phyloP scores from a whole-genome alignment of 2,888 invertebrate genomes.

The Dilophus febrilis region DNA sequence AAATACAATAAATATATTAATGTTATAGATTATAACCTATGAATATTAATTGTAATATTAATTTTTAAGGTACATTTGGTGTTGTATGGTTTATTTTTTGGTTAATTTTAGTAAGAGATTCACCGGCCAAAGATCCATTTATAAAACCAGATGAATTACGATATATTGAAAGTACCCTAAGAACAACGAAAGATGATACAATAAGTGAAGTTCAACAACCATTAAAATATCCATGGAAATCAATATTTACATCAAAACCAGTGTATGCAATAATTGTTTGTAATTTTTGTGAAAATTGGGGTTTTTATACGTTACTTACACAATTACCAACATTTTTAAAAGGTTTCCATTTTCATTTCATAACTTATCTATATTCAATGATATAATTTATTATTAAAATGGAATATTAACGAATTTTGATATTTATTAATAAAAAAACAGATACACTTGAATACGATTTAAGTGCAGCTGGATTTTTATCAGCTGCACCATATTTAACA shows the following conservation, averaged over 20 bases:
- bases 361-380: too few relatives aligned
- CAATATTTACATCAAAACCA: constrained; percentile 54
- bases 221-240: constrained; percentile 59
- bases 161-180: constrained; percentile 48
- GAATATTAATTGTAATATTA: too few relatives aligned
- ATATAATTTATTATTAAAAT: too few relatives aligned
- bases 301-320: constrained; percentile 70
- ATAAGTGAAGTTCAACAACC: constrained; percentile 26
- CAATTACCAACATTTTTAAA: constrained; percentile 69
- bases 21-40: neutral
- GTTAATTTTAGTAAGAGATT: constrained; percentile 52
- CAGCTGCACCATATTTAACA: constrained; percentile 74
- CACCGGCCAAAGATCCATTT: constrained; percentile 54
- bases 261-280: constrained; percentile 73
- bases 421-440: constrained; percentile 24
- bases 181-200: constrained; percentile 27
- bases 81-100: constrained; percentile 55
- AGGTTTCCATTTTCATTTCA: constrained; percentile 33
- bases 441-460: constrained; percentile 57
- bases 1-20: neutral
- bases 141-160: constrained; percentile 56
- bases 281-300: constrained; percentile 82
- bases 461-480: constrained; percentile 63
- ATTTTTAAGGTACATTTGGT: too few relatives aligned
- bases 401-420: neutral